Evolutionary conservation across 2,888 invertebrate species (phyloP), one percentile per base, ranked within the genome.

Genomic region (Nemotelus pantherinus): DNA sequence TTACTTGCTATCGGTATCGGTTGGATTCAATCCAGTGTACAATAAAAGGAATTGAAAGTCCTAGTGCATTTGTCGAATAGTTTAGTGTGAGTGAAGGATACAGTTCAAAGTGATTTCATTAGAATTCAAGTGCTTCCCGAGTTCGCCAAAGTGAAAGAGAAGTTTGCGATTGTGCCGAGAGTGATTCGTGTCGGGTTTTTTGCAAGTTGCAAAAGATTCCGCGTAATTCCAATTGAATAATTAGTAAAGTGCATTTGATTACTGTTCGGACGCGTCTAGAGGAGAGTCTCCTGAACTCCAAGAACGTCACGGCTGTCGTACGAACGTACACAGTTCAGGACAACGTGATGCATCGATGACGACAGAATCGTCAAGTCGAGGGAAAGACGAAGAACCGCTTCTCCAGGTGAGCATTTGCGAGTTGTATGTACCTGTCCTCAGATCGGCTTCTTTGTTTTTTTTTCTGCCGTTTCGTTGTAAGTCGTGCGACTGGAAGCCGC

Each of bases 311-410:
- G 4, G 7, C 65, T 44, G n/a, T 65, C 47, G 25, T 57, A 25
- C 57, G 25, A 25, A 6, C 65, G 47, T 6, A 5, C 63, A 63
- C 10, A 50, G 5, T 4, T 10, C 10, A 25, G 4, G 67, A n/a
- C 67, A 67, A 67, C 48, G 67, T 48, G 55, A 70, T 55, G 70
- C 70, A 53, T 70, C 55, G 55, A 70, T 55, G 70, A 55, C 53
- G 70, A 70, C 47, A 67, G 50, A 44, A 3, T 45, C 3, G 39
- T 3, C 53, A 10, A 6, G 43, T 9, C 9, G 63, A 43, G 39
- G 41, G 39, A 7, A 10, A 25, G 6, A 53, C 39, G 65, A 53
- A 55, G 55, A 70, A 50, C 50, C 25, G 9, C 55, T 53, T 70
- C 53, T 53, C 47, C 55, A 70, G 70, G 70, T 70, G 70, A 70